Evolutionary conservation across 2,113 vertebrate species (phyloP), one percentile per base, ranked within the genome.

Genomic region (Clinocottus analis): DNA sequence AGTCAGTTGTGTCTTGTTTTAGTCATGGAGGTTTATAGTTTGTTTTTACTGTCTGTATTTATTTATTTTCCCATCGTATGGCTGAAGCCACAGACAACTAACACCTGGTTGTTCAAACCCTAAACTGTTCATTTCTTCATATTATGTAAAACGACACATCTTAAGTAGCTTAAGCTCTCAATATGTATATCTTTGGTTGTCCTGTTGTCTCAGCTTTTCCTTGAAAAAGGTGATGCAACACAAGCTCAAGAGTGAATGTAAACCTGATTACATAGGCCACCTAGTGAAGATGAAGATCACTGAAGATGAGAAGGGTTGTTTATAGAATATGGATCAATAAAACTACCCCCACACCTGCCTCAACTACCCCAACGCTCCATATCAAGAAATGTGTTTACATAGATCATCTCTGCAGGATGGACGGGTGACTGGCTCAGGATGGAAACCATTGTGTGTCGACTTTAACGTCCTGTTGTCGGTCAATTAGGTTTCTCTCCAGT

Each of bases 391-490:
- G 4, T 69, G 63, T 77, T 67, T 43, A 47, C 37, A 60, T 25
- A 27, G 33, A 61, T 75, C 3, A 35, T 56, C 3, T 5, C 21
- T 21, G n/a, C 56, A 77, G 58, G 41, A 47, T 49, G 33, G 47
- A 77, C 0, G n/a, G 65, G 25, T 62, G 68, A 82, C 61, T 83
- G 81, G n/a, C 65, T 75, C 66, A 80, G 58, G 59, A 71, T 77
- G 80, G 78, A 89, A 71, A 79, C 67, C 73, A 59, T 37, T 35
- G 66, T 62, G 90, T 80, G 58, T 75, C 35, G 16, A 49, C 79
- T 80, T 41, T 84, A 66, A 86, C 82, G 87, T 85, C 82, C 83
- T 85, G 73, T 70, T 87, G 82, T 82, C 31, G 72, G 76, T 89
- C 88, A 89, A 88, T 92, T 90, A 88, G 55, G 74, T 85, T 82